Base-by-base conservation (phyloP, 2,113 vertebrate species). In the Leptobrachium leishanense region DNA sequence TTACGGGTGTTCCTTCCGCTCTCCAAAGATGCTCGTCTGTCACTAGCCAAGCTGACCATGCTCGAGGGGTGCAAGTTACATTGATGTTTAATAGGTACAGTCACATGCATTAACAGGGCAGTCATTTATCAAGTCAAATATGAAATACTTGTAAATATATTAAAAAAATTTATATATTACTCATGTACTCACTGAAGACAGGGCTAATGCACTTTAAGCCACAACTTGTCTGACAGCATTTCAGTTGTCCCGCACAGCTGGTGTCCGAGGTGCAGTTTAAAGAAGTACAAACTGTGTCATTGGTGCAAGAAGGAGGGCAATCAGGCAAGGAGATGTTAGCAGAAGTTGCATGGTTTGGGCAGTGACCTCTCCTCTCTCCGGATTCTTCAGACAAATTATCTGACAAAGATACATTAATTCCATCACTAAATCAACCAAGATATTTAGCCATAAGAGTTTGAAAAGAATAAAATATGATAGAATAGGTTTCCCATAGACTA, bases 161-260 rank as follows among this genome's bases (percentile, higher is more conserved):
- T 64, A 6, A 15, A 68, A 6, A 46, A 70, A 50, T 12, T 43
- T 46, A 13, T 46, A 20, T 5, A 39, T 31, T 50, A 12, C 4
- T 3, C 9, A 64, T 8, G 5, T 44, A 75, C 73, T 75, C 73
- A 75, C 73, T 75, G 43, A 39, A 65, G 9, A 12, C 59, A 6
- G 73, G 73, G 39, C 63, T 57, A 13, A 74, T 15, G 12, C 72
- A 74, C 55, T 44, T 31, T 2, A 63, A n/a, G 20, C 72, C 73
- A 65, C 73, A 75, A 43, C 4, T 46, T 6, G 73, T 64, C 2
- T 65, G 2, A 50, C 73, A 75, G 43, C 73, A 75, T 43, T 15
- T 75, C 20, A 46, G 57, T 15, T 11, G n/a, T 75, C 43, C 73
- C 31, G 73, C 31, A 6, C 73, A 75, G 20, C 44, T 50, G 43